Conservation (phyloP, 2,113 vertebrate species). For the Mystacornis crossleyi region DNA sequence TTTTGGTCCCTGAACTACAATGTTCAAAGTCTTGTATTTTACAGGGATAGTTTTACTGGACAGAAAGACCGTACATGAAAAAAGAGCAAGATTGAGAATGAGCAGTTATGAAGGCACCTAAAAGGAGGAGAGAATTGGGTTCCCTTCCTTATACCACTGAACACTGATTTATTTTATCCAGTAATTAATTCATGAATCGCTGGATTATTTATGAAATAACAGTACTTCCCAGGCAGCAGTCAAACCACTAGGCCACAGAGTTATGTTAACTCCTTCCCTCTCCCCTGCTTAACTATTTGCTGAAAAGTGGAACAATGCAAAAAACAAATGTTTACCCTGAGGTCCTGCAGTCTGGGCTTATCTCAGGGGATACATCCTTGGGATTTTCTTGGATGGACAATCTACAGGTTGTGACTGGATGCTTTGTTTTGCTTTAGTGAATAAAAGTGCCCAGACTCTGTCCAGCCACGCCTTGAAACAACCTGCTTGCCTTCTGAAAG, state of each 20-base stretch:
- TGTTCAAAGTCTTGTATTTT: neutral
- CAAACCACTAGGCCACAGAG: neutral
- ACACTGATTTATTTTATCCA: neutral
- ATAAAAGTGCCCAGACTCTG: neutral
- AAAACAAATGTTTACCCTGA: neutral
- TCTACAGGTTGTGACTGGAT: neutral
- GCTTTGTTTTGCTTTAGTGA: neutral
- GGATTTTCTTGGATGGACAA: neutral
- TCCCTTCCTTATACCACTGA: neutral
- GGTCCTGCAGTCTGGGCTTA: neutral
- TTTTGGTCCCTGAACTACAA: neutral
- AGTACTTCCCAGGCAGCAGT: neutral
- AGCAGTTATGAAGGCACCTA: neutral
- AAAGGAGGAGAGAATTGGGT: neutral
- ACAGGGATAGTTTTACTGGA: neutral
- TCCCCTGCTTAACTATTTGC: neutral
- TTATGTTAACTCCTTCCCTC: neutral
- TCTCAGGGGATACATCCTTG: neutral
- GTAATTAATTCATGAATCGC: neutral
- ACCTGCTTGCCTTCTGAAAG: neutral
- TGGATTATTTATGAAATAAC: conserved; percentile 2
- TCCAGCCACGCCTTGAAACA: neutral
- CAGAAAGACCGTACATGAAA: neutral
- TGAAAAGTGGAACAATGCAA: neutral
- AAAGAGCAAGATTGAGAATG: neutral